phyloP scores from a whole-genome alignment of 2,113 vertebrate species.

The Sapajus apella region DNA sequence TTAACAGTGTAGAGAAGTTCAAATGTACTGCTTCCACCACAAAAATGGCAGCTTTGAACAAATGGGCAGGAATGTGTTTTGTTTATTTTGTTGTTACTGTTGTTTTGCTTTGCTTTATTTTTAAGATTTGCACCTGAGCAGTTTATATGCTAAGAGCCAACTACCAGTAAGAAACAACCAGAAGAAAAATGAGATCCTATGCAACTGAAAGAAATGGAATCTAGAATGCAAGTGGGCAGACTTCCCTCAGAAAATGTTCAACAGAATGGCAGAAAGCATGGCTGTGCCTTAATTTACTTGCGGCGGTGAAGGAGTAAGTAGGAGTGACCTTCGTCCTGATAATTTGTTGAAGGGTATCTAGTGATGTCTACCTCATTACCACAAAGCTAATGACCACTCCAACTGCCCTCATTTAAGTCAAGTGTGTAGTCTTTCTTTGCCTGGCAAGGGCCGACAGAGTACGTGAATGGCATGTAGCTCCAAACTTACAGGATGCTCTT shows the following conservation, averaged over 20 bases:
- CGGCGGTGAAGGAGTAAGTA: not conserved
- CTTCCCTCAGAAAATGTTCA: not conserved
- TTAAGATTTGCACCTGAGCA: not conserved
- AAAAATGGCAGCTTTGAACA: not conserved
- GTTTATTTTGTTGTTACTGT: not conserved
- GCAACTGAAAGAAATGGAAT: not conserved
- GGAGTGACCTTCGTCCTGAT: not conserved
- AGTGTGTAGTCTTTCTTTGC: not conserved
- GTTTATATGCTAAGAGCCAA: not conserved
- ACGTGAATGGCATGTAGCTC: not conserved
- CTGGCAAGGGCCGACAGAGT: not conserved
- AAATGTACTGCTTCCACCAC: not conserved
- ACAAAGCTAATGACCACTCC: not conserved
- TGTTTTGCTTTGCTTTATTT: not conserved
- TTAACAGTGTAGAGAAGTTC: not conserved
- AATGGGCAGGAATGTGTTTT: not conserved
- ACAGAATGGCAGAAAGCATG: not conserved
- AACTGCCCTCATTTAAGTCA: not conserved
- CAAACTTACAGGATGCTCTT: not conserved
- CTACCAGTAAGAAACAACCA: not conserved
- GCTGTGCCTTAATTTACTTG: too few relatives aligned
- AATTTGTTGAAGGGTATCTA: not conserved
- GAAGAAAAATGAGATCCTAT: not conserved
- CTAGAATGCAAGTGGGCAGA: not conserved
- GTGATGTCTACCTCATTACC: not conserved